Base-by-base conservation (phyloP, 2,888 invertebrate genomes). In the Cephalotes varians region DNA sequence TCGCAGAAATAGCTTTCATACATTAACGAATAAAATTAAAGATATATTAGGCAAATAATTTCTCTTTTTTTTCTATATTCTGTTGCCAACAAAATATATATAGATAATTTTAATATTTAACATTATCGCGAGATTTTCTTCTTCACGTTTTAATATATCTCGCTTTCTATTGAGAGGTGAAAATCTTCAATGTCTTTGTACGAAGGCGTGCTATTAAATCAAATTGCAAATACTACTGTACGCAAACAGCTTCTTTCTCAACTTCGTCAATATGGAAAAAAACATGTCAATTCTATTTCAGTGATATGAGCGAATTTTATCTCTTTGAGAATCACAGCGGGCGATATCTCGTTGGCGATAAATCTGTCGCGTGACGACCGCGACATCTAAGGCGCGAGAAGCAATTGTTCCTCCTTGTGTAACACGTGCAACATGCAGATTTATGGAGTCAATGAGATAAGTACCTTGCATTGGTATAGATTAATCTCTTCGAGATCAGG, bases 391-490 rank as follows among this genome's bases (percentile, higher is more conserved):
- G 31, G 21, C 21, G 28, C 65, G 58, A 37, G 31, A 9, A 56
- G 71, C 71, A 69, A 77, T 71, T 76, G 37, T 28, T 51, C 44
- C 25, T 51, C 54, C 44, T 44, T 67, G 79, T n/a, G n/a, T n/a
- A n/a, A n/a, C n/a, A n/a, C n/a, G n/a, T 21, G 47, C 60, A 80
- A 74, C 10, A 31, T 15, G 15, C 62, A 37, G 74, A 60, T 80
- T 62, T 49, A n/a, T 28, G 60, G 34, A 80, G 80, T 74, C 73
- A 21, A 72, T 83, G 60, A 51, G 82, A 67, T 82, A 96, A 97
- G 96, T 95, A 99, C 99, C 95, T 97, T 97, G 95, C 99, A 99
- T 91, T 98, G 98, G 94, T 98, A 98, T 88, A 99, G 96, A 95
- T 99, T 99, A 88, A 99, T 96, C 89, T 98, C 97, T 95, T 98